A percentile compares a stretch with the other conserved stretches of the same genome.
Evolutionary conservation across 2,888 invertebrate species (phyloP).

Genomic region (Pammene aurita): DNA sequence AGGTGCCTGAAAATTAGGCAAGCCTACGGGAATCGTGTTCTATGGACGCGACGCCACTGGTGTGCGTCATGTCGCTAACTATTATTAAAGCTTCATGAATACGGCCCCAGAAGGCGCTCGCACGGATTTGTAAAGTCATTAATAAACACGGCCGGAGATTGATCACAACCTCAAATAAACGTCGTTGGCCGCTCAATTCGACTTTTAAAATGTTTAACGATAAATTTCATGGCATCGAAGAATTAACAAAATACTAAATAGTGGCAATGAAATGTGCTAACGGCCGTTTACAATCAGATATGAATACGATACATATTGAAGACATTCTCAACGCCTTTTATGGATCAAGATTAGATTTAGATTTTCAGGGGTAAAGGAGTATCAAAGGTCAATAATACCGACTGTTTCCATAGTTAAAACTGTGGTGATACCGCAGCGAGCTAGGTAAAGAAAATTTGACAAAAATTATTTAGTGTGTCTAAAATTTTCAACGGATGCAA

Average conservation of each 20-base stretch:
- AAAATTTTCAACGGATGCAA: too few relatives aligned
- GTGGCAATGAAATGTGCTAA: conserved; percentile 10
- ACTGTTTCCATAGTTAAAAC: too few relatives aligned
- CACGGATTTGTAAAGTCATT: conserved; percentile 27
- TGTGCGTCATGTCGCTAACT: too few relatives aligned
- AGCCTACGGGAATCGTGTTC: too few relatives aligned
- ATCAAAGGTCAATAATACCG: background rate
- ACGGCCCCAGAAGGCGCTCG: too few relatives aligned
- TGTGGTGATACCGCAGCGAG: too few relatives aligned
- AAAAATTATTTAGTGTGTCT: too few relatives aligned
- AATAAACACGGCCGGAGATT: conserved; percentile 28
- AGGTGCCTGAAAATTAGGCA: too few relatives aligned
- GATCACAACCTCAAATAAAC: conserved; percentile 23
- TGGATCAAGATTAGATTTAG: background rate
- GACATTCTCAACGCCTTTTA: background rate
- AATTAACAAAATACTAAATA: conserved; percentile 14
- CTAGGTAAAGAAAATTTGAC: too few relatives aligned
- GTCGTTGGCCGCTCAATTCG: conserved; percentile 9
- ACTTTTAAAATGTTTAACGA: conserved; percentile 5
- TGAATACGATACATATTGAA: background rate
- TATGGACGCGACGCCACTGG: too few relatives aligned
- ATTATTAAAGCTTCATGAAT: too few relatives aligned
- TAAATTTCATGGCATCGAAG: conserved; percentile 10
- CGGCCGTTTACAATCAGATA: background rate
- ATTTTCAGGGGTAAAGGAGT: background rate